Evolutionary conservation across 2,113 vertebrate species (phyloP), one percentile per base, ranked within the genome.

Genomic region (Peromyscus maniculatus): DNA sequence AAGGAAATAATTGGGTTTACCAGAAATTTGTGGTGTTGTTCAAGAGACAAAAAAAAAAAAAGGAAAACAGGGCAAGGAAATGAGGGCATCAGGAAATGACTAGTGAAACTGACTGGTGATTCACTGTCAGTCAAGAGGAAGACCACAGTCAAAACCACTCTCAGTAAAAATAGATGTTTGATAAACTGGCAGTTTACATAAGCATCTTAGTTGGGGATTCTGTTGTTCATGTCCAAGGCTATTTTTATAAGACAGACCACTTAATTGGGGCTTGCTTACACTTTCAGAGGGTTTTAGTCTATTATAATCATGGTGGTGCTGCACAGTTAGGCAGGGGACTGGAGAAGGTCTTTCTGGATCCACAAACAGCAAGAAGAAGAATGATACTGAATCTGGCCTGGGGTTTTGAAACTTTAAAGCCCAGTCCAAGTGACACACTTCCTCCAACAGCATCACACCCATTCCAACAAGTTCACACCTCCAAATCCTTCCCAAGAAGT

Each of bases 251-350:
- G 36, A 43, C 4, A 43, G 46, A 26, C 0, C 39, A 77, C 26
- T 26, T 13, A 83, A 13, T n/a, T 62, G 55, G 22, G 3, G 6
- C 21, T 62, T 62, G 22, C 80, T 26, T 82, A 57, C 4, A 59
- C 19, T 57, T 59, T 83, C 2, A 59, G 36, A 26, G 10, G 3
- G 11, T 26, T 26, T 83, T 83, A 13, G 11, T 83, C 22, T 59
- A 26, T 26, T 39, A 15, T 26, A 62, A 26, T 9, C 36, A 39
- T 62, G 80, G 3, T 39, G 22, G 21, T 5, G 10, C 4, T 22
- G 1, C 16, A 62, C 22, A 62, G 22, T 22, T 36, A 83, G 3
- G 39, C 3, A 26, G 0, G 3, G 22, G 24, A 5, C 21, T 39
- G 10, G 11, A 39, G 55, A n/a, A 82, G 21, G 15, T 59, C 79